Base-by-base conservation (phyloP, 2,888 invertebrate species). In the Seira sanloemensis region DNA sequence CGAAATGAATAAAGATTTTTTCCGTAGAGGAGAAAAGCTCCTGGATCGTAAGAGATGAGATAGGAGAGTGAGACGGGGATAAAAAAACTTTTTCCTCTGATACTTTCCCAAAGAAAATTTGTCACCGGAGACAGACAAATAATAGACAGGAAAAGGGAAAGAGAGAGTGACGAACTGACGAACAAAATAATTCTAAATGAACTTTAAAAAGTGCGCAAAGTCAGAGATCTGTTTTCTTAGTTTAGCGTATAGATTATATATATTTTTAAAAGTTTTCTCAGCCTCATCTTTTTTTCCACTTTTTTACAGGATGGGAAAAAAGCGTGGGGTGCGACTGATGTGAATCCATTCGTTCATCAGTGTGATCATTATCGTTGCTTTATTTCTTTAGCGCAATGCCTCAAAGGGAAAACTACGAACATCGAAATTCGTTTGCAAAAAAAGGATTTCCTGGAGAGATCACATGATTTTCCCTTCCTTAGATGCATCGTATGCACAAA, bases 101-200 rank as follows among this genome's bases (percentile, higher is more conserved):
- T 68, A 76, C 71, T 72, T 83, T 67, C 58, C 26, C 67, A 67
- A 82, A 73, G 83, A 83, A 83, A 83, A 83, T 83, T 83, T 78
- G 83, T 78, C 78, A 83, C 78, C 58, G 74, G 78, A 78, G 83
- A 83, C 83, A 78, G 83, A 78, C 75, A 72, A 76, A 77, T 73
- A 62, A 79, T 74, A 78, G 82, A 74, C 72, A 69, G 75, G 26
- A 67, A 75, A 27, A 58, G 68, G 46, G 78, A 69, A 26, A 26
- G 23, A 50, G 50, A 21, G 12, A 23, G 54, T 7, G 46, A 50
- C 25, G 23, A 62, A 37, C 37, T 62, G 62, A 62, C 62, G 62
- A 62, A 62, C 21, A 23, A 62, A 62, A 62, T 21, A 62, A 62
- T 62, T 21, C 19, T 16, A 62, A 23, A 62, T 62, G 62, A 62